Percentiles rank a stretch among this genome's conserved stretches.
phyloP scores from a whole-genome alignment of 2,113 vertebrate species.

The Marmota monax region DNA sequence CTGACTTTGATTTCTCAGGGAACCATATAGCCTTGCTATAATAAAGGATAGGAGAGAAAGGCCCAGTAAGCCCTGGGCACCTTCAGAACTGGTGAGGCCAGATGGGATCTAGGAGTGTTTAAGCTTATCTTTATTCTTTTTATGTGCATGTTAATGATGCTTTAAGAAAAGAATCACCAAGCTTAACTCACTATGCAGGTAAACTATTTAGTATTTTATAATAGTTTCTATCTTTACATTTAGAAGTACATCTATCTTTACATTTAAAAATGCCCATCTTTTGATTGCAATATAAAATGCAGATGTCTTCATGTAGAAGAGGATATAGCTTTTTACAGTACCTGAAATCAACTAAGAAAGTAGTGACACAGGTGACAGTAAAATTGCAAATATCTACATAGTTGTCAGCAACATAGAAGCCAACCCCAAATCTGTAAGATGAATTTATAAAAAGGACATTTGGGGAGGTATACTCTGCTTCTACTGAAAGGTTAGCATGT shows the following conservation, averaged over 20 bases:
- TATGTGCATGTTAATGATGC: background rate
- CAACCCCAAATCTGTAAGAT: background rate
- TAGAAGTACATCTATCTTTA: background rate
- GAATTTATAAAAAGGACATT: background rate
- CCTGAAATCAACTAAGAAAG: background rate
- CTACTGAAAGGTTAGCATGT: background rate
- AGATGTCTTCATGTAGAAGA: background rate
- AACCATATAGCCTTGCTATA: background rate
- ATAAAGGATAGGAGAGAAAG: background rate
- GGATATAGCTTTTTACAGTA: background rate
- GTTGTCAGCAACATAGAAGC: background rate
- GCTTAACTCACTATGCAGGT: background rate
- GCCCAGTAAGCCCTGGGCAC: fast-evolving
- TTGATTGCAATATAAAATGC: background rate
- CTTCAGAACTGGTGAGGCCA: background rate
- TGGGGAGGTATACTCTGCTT: background rate
- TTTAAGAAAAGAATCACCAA: background rate
- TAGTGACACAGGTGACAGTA: background rate
- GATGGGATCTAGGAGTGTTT: background rate
- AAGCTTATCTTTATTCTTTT: background rate
- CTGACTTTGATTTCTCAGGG: background rate
- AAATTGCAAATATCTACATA: slow-evolving; percentile 18
- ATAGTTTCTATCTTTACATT: background rate
- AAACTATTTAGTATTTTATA: background rate
- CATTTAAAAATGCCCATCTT: background rate